Percentiles rank a stretch among this genome's conserved stretches.
phyloP scores from a whole-genome alignment of 1,140 invertebrate genomes.

The Ericerus pela region DNA sequence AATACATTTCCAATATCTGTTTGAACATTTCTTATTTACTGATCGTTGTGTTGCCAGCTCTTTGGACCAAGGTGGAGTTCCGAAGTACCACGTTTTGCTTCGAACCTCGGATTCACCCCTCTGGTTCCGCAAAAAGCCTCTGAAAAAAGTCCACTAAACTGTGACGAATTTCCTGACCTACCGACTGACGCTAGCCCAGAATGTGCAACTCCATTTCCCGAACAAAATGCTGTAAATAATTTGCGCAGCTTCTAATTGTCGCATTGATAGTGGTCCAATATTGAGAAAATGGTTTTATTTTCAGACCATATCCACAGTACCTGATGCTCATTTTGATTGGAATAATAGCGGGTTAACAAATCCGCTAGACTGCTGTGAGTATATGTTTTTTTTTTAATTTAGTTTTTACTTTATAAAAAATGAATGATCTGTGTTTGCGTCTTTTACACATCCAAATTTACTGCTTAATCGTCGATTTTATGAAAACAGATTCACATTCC shows the following conservation, averaged over 20 bases:
- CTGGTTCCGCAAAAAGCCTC: constrained; percentile 53
- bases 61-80: constrained; percentile 63
- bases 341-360: constrained; percentile 44
- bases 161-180: constrained; percentile 26
- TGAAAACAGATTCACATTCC: constrained; percentile 5
- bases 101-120: constrained; percentile 54
- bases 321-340: constrained; percentile 49
- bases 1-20: background rate
- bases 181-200: constrained; percentile 15
- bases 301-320: too few species aligned
- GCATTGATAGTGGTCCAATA: too few species aligned
- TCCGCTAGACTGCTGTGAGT: constrained; percentile 46
- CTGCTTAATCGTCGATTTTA: too few species aligned
- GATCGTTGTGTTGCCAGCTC: constrained; percentile 37
- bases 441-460: too few species aligned
- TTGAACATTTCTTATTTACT: background rate
- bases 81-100: constrained; percentile 59
- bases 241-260: background rate
- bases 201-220: background rate
- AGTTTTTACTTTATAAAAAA: too few species aligned
- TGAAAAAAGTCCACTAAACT: constrained; percentile 10
- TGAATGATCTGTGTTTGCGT: too few species aligned
- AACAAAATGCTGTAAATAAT: background rate
- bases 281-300: too few species aligned
- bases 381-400: too few species aligned